Conservation (phyloP, 2,797 vertebrate species). For the Odontamblyopus rebecca region DNA sequence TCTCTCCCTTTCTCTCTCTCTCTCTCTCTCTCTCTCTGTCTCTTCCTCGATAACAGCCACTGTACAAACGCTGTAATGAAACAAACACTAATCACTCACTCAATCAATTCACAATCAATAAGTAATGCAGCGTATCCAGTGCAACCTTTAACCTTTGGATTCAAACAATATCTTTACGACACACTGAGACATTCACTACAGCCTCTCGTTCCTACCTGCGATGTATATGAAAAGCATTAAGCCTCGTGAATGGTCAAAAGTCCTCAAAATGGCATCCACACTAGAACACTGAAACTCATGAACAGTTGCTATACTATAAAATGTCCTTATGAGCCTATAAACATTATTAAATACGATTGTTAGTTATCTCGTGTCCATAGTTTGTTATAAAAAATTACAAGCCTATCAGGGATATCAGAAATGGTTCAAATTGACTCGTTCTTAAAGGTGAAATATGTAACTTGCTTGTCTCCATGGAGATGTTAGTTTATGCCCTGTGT, state of each 20-base stretch:
- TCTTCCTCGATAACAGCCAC: conserved; percentile 21
- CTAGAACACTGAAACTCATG: too few relatives aligned
- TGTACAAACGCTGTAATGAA: conserved; percentile 8
- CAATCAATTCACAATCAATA: conserved; percentile 51
- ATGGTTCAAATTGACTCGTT: too few relatives aligned
- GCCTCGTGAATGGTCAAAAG: too few relatives aligned
- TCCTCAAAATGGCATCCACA: not conserved
- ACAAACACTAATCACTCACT: conserved; percentile 40
- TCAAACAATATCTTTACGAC: conserved; percentile 17
- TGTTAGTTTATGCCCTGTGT: too few relatives aligned
- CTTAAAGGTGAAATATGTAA: too few relatives aligned
- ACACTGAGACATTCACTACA: not conserved
- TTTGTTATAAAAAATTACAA: too few relatives aligned
- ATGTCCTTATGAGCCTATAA: too few relatives aligned
- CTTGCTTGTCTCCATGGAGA: too few relatives aligned
- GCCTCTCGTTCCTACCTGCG: not conserved
- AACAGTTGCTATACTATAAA: too few relatives aligned
- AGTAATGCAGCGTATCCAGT: conserved; percentile 14
- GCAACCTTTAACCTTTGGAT: conserved; percentile 48
- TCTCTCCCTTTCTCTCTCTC: too few relatives aligned
- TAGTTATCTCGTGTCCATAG: not conserved
- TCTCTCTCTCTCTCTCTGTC: not conserved
- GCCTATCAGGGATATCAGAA: too few relatives aligned
- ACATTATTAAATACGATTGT: not conserved
- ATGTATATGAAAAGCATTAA: too few relatives aligned